These are phyloP conservation scores for Oncorhynchus masou DNA, from an alignment of 2,113 vertebrate species.

Conservation along the genomic window DNA sequence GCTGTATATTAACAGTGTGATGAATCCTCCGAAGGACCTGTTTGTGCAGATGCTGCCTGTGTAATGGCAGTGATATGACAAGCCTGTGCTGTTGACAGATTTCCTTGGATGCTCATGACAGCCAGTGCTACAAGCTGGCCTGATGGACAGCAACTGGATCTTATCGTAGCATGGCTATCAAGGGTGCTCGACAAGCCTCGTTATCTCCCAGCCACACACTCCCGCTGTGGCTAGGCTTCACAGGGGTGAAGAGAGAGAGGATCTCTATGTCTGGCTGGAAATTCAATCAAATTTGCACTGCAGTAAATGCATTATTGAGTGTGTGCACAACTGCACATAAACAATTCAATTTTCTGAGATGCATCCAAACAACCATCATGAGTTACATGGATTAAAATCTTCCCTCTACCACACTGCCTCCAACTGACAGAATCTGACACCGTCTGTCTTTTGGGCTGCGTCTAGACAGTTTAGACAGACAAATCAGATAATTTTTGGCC, in stretches of 20 bases:
- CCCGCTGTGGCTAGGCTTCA: conserved; percentile 16
- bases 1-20: conserved; percentile 27
- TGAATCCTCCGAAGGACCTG: conserved; percentile 28
- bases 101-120: conserved; percentile 59
- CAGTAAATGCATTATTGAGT: background rate
- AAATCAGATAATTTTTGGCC: too few relatives aligned
- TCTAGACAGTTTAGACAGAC: too few relatives aligned
- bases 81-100: conserved; percentile 42
- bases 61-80: conserved; percentile 45
- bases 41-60: conserved; percentile 45
- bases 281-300: background rate
- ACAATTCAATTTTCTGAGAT: background rate
- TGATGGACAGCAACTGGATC: conserved; percentile 68
- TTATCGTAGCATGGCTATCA: conserved; percentile 72
- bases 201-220: conserved; percentile 75
- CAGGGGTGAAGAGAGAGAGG: background rate
- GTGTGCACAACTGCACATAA: background rate
- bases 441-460: background rate
- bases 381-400: background rate
- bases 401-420: background rate
- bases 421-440: background rate
- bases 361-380: background rate
- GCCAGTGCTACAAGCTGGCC: conserved; percentile 58
- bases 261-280: background rate
- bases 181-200: conserved; percentile 64